Evolutionary conservation across 2,888 invertebrate genomes (phyloP).

Genomic region (Salticus scenicus): DNA sequence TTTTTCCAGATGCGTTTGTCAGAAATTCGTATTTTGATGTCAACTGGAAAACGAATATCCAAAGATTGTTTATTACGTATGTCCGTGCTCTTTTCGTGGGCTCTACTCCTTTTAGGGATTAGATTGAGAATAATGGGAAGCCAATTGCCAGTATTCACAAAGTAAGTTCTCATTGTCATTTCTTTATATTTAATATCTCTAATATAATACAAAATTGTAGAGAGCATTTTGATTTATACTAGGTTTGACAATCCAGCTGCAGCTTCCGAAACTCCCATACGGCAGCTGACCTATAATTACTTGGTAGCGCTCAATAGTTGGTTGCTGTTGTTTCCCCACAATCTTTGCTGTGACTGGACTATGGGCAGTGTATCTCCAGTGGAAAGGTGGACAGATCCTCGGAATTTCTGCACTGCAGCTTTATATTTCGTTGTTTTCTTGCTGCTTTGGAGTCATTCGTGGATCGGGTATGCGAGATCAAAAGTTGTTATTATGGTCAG

Average conservation of each 20-base stretch:
- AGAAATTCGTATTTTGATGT: constrained; percentile 22
- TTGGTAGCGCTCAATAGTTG: constrained; percentile 92
- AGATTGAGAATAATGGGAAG: constrained; percentile 96
- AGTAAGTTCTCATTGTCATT: constrained; percentile 78
- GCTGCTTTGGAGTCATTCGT: constrained; percentile 40
- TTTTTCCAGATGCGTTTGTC: constrained; percentile 31
- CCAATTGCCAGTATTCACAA: constrained; percentile 94
- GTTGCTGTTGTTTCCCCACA: constrained; percentile 90
- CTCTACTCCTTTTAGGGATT: constrained; percentile 81
- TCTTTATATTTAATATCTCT: no score
- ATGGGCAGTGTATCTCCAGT: constrained; percentile 96
- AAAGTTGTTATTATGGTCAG: constrained; percentile 44
- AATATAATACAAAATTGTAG: no score
- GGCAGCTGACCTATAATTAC: constrained; percentile 95
- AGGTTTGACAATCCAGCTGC: constrained; percentile 98
- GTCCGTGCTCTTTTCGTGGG: constrained; percentile 28
- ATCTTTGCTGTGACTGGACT: constrained; percentile 98
- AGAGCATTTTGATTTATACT: constrained; percentile 70
- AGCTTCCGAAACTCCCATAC: constrained; percentile 85
- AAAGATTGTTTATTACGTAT: constrained; percentile 33
- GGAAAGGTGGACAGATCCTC: constrained; percentile 84
- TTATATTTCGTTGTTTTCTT: constrained; percentile 36
- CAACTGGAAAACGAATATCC: constrained; percentile 76
- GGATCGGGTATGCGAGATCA: constrained; percentile 29
- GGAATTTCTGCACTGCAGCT: constrained; percentile 84